Evolutionary conservation across 92 coral and sea anemone genomes (phyloP).

Genomic region (Micromussa lordhowensis): DNA sequence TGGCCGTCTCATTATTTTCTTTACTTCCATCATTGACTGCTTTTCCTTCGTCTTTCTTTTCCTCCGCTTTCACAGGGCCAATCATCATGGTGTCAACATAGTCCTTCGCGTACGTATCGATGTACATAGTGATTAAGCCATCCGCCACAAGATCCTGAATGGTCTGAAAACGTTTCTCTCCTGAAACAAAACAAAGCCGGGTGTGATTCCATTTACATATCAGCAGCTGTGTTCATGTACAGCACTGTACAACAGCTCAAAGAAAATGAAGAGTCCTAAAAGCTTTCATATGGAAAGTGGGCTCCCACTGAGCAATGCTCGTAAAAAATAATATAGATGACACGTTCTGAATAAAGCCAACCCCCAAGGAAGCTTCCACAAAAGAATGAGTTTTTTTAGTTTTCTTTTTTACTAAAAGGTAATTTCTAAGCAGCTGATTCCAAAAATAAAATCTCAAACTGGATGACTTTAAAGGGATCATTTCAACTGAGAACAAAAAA

Average conservation of each 20-base stretch:
- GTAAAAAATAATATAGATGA: neutral
- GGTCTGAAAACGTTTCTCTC: slow-evolving; percentile 95
- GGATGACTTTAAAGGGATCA: neutral
- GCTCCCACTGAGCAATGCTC: slow-evolving; percentile 20
- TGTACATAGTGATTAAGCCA: slow-evolving; percentile 97
- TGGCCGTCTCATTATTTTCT: slow-evolving; percentile 21
- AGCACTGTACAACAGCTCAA: neutral
- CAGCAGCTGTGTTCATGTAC: slow-evolving; percentile 9
- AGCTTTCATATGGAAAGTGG: slow-evolving; percentile 13
- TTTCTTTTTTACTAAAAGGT: neutral
- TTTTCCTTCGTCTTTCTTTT: neutral
- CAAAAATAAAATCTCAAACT: neutral
- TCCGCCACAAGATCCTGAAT: slow-evolving; percentile 97
- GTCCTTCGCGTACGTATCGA: slow-evolving; percentile 94
- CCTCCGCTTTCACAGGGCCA: slow-evolving; percentile 51
- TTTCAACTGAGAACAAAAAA: neutral
- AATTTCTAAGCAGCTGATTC: neutral
- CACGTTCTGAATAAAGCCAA: slow-evolving; percentile 2
- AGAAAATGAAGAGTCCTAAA: neutral
- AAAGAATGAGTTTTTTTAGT: slow-evolving; percentile 18
- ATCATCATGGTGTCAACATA: slow-evolving; percentile 95
- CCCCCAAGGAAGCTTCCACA: slow-evolving; percentile 26
- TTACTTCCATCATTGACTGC: slow-evolving; percentile 14
- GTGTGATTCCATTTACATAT: slow-evolving; percentile 2
- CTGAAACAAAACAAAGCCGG: slow-evolving; percentile 48